Evolutionary conservation across 2,888 invertebrate genomes (phyloP).

Genomic region (Eumerus sabulonum): DNA sequence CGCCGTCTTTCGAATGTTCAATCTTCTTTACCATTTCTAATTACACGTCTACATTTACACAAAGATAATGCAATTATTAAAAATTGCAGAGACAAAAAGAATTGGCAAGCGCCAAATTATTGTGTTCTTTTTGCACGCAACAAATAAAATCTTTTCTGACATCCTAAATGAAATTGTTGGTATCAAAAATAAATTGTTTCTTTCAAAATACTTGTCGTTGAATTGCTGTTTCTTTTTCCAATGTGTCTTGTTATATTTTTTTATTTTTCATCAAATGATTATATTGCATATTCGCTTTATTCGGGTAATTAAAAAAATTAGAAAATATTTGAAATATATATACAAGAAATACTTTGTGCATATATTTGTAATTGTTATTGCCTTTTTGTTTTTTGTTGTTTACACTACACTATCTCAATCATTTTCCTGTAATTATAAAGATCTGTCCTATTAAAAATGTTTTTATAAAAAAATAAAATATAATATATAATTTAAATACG

Average conservation of each 20-base stretch:
- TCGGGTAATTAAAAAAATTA: conserved; percentile 18
- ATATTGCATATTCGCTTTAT: conserved; percentile 19
- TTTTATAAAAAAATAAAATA: conserved; percentile 11
- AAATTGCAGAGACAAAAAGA: conserved; percentile 7
- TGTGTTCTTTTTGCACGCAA: conserved; percentile 31
- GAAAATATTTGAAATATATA: conserved; percentile 14
- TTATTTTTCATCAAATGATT: neutral
- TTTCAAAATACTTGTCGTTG: conserved; percentile 29
- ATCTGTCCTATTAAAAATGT: conserved; percentile 16
- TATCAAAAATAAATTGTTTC: conserved; percentile 25
- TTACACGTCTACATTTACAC: neutral
- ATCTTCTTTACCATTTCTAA: conserved; percentile 16
- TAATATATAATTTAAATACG: conserved; percentile 2
- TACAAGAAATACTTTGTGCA: conserved; percentile 15
- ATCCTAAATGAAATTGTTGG: conserved; percentile 37
- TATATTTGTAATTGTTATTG: conserved; percentile 37
- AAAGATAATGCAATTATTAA: conserved; percentile 30
- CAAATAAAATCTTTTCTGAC: conserved; percentile 42
- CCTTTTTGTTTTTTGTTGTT: conserved; percentile 57
- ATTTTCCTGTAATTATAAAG: conserved; percentile 28
- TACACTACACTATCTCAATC: conserved; percentile 53
- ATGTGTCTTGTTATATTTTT: conserved; percentile 5
- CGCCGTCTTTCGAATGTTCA: conserved; percentile 7
- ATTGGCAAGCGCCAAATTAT: neutral
- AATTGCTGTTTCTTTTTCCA: conserved; percentile 25